These are phyloP conservation scores for Vimba vimba DNA, from an alignment of 2,113 vertebrate species.

Conservation along the genomic window DNA sequence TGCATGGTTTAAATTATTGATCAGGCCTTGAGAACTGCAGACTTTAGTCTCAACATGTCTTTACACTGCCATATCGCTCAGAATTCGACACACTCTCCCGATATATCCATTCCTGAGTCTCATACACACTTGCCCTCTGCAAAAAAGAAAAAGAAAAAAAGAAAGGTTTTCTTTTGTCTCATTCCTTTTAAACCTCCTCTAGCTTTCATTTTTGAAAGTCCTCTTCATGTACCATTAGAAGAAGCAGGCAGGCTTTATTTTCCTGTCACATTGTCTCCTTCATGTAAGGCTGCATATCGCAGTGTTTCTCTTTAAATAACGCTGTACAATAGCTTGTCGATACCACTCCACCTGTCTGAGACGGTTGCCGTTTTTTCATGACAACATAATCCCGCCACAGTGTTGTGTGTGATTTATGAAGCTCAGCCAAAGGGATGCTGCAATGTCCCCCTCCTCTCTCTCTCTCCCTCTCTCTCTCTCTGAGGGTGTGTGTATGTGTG, in stretches of 20 bases:
- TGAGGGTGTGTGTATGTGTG: slow-evolving; percentile 23
- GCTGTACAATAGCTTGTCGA: slow-evolving; percentile 62
- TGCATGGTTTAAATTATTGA: slow-evolving; percentile 81
- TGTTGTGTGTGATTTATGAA: slow-evolving; percentile 72
- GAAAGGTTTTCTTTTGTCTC: neutral
- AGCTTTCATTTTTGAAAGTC: slow-evolving; percentile 53
- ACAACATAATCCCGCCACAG: slow-evolving; percentile 70
- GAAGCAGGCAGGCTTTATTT: slow-evolving; percentile 6
- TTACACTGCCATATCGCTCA: slow-evolving; percentile 40
- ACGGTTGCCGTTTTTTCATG: slow-evolving; percentile 54
- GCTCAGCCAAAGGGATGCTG: slow-evolving; percentile 67
- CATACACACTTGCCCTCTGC: slow-evolving; percentile 24
- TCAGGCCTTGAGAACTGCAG: slow-evolving; percentile 67
- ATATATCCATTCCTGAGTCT: slow-evolving; percentile 51
- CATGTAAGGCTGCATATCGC: slow-evolving; percentile 61
- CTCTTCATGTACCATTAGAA: slow-evolving; percentile 46
- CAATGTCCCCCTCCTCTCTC: slow-evolving; percentile 18
- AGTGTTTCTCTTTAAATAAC: slow-evolving; percentile 57
- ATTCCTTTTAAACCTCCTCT: slow-evolving; percentile 57
- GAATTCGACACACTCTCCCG: slow-evolving; percentile 53
- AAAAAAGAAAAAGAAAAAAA: too few relatives aligned
- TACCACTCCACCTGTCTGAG: slow-evolving; percentile 64
- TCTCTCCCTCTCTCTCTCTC: slow-evolving; percentile 16
- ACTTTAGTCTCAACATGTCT: slow-evolving; percentile 61
- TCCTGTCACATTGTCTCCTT: slow-evolving; percentile 47